Conservation (phyloP, 2,888 invertebrate genomes). For the Eupithecia insigniata region DNA sequence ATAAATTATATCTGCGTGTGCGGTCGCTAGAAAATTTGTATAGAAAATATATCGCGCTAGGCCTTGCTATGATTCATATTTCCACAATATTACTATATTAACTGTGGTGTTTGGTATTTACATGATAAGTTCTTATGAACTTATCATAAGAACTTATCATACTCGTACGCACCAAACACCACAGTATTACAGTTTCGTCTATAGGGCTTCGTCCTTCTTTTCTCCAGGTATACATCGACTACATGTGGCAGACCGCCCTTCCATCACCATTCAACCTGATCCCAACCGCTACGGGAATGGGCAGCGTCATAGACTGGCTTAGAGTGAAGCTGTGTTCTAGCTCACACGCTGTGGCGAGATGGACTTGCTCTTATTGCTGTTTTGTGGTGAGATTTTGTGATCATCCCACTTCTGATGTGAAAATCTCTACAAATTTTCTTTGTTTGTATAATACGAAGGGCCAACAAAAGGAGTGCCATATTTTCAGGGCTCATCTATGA, state of each 20-base stretch:
- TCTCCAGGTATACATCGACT: constrained; percentile 86
- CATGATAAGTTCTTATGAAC: too few relatives aligned
- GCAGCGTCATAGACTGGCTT: constrained; percentile 76
- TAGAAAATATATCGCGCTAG: too few relatives aligned
- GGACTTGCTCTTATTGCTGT: constrained; percentile 75
- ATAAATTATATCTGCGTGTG: too few relatives aligned
- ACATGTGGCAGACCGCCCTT: constrained; percentile 87
- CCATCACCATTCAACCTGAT: constrained; percentile 90
- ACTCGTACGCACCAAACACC: too few relatives aligned
- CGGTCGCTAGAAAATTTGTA: too few relatives aligned
- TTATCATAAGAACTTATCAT: too few relatives aligned
- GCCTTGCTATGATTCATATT: too few relatives aligned
- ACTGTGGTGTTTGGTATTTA: too few relatives aligned
- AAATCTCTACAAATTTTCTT: too few relatives aligned
- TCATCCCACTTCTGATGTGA: neutral
- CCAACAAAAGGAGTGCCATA: neutral
- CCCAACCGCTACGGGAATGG: constrained; percentile 83
- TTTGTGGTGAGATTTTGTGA: constrained; percentile 57
- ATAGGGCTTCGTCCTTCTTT: neutral
- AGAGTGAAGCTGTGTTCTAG: constrained; percentile 62
- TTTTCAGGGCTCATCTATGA: too few relatives aligned
- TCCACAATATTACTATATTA: too few relatives aligned
- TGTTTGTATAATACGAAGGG: neutral
- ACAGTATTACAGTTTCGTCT: too few relatives aligned
- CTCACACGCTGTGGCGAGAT: constrained; percentile 67